Base-by-base conservation (phyloP, 1,140 invertebrate species). In the Calosoma granatense region DNA sequence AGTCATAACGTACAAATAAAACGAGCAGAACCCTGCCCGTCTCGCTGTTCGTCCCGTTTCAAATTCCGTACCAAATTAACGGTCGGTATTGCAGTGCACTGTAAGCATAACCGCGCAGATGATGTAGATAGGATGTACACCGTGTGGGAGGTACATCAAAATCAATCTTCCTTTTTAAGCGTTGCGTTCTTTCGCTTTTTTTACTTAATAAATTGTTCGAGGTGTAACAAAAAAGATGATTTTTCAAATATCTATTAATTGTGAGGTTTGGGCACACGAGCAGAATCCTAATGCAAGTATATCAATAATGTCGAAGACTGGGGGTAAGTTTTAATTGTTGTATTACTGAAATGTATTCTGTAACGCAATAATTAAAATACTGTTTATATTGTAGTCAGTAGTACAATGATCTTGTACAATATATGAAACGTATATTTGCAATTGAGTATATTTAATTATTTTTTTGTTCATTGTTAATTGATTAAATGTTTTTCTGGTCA, bases 1-100 rank as follows among this genome's bases (percentile, higher is more conserved):
- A 47, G 41, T 47, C 41, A 47, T 47, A 47, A 3, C 41, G 41
- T 47, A 47, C 41, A 47, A 47, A 47, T 11, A 11, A 47, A 47
- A 47, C 41, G 6, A 47, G 15, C 41, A 3, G 4, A 6, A 36
- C 6, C 4, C 6, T 47, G 41, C 9, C 4, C 9, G 15, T 12
- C 9, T 47, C 26, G 26, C 15, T 30, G 14, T 14, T 30, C 26
- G 26, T 30, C 26, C 6, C 9, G 41, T 47, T 47, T 47, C 41
- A 47, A 47, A 47, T 47, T 47, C 41, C 41, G 41, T 17, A 47
- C 41, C 41, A 47, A 47, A 12, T 47, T 17, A 17, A 4, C 15
- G 15, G 9, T 47, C 41, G 41, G 41, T 17, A 47, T 12, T 47
- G 41, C 15, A 47, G 26, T n/a, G 26, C 6, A n/a, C n/a, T n/a